Base-by-base conservation (phyloP, 2,797 vertebrate species). In the Trematomus bernacchii region DNA sequence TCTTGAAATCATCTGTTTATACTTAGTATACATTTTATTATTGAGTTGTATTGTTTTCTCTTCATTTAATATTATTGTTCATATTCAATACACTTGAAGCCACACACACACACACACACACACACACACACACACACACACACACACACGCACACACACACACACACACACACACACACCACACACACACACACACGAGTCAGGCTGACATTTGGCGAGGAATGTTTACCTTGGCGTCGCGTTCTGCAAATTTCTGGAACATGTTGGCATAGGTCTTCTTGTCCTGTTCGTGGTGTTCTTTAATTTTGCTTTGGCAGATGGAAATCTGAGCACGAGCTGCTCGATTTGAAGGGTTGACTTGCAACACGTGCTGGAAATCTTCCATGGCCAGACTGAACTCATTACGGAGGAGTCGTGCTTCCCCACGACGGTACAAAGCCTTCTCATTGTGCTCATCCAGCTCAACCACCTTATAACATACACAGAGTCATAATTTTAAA, bases 161-260 rank as follows among this genome's bases (percentile, higher is more conserved):
- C 21, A 19, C 37, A 37, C 33, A 37, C 7, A 66, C 55, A 60
- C 8, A 59, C 11, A 30, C 30, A 30, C 30, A 30, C 30, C 30
- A 30, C 30, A 30, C 30, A 30, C n/a, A 27, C 2, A 48, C 63
- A 40, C 1, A 7, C 21, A 19, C 37, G 27, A 27, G 27, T 27
- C 50, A 57, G 2, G 1, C 18, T 33, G 48, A 71, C 37, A 33
- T 62, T 76, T 54, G 74, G 52, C 68, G 68, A 73, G 74, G 66
- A 77, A 71, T 52, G 73, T 75, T 79, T 66, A 86, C 98, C 97
- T 98, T 98, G 10, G 96, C 95, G 0, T 99, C 98, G 71, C 89
- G 95, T 85, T 99, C 98, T 0, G 98, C 98, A 71, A 99, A 99
- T 89, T 98, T 99, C 73, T 97, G 91, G 92, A 99, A 99, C 98